A percentile compares a stretch with the other conserved stretches of the same genome.
Conservation (phyloP, 2,888 invertebrate species). For the Lissocephala sabroskyi region DNA sequence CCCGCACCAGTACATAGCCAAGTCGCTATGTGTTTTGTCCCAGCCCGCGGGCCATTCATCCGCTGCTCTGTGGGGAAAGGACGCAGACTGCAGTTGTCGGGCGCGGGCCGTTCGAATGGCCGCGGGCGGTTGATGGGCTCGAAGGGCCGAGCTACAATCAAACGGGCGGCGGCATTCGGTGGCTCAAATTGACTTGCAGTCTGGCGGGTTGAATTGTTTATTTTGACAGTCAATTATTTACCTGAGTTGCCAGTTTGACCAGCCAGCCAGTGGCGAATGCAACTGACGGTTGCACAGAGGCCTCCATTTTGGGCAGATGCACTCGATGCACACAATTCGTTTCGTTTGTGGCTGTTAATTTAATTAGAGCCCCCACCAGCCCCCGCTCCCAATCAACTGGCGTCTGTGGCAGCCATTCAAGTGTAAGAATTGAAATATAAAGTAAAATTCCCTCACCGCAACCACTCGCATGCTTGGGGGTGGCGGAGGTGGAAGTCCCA, state of each 20-base stretch:
- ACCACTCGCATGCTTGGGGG: conserved; percentile 9
- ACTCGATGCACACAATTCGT: conserved; percentile 40
- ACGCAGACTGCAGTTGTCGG: too few relatives aligned
- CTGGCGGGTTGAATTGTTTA: not conserved
- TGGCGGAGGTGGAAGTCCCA: conserved; percentile 26
- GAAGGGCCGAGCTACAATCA: too few relatives aligned
- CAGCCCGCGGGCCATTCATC: too few relatives aligned
- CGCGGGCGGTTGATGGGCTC: too few relatives aligned
- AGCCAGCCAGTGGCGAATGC: conserved; percentile 24
- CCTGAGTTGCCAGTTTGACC: not conserved
- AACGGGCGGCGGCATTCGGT: too few relatives aligned
- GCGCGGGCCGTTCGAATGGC: too few relatives aligned
- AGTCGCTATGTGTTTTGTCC: conserved; percentile 11
- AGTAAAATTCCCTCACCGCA: not conserved
- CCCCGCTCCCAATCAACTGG: not conserved
- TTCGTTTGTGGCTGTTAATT: conserved; percentile 47
- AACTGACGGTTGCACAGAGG: conserved; percentile 62
- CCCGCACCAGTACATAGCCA: conserved; percentile 15
- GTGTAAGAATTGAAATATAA: too few relatives aligned
- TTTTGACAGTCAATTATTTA: conserved; percentile 41
- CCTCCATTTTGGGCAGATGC: conserved; percentile 58
- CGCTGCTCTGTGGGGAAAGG: too few relatives aligned
- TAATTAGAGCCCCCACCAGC: conserved; percentile 36
- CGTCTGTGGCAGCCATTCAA: not conserved
- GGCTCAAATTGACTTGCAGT: too few relatives aligned